Base-by-base conservation (phyloP, 1,140 invertebrate genomes). In the Homarus americanus region DNA sequence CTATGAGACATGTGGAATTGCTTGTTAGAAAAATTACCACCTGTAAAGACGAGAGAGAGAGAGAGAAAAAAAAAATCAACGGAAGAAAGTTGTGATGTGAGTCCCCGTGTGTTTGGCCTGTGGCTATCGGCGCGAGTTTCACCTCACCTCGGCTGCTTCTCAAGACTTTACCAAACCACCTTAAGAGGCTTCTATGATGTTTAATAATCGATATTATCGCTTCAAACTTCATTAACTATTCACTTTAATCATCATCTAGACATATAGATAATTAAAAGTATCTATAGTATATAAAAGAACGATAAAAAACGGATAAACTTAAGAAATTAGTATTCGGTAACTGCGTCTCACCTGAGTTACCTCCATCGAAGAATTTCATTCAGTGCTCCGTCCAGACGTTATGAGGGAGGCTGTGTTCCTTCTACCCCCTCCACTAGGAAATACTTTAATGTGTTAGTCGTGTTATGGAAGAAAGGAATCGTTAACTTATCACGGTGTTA, bases 331-430 rank as follows among this genome's bases (percentile, higher is more conserved):
- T 15, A 38, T n/a, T 76, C 28, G 73, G 73, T 44, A 76, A 76
- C 73, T 76, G 15, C 17, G 5, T 76, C 73, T 76, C 73, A 76
- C 73, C 73, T 76, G 73, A 76, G 73, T 76, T 76, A 76, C 73
- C 73, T 76, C 36, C 36, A n/a, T n/a, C 24, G 36, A 76, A 76
- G 73, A 28, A 76, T 76, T 76, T 76, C 73, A 76, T 76, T 76
- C 73, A 76, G 73, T 76, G 73, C 73, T 34, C 36, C 73, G 73
- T 20, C 4, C 2, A 76, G 73, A 76, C 73, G 73, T 76, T 36
- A 40, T 1, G 34, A 7, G 73, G 73, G 73, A 76, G 73, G 73
- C 36, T 76, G 73, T 76, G n/a, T 17, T 17, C 36, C 73, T 2
- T 40, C 73, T 76, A 9, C 36, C 36, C 10, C 36, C 10, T 24